Percentiles rank a stretch among this genome's conserved stretches.
These are phyloP conservation scores for Probaryconus sp. DNA, from an alignment of 1,140 invertebrate species.

Conservation along the genomic window DNA sequence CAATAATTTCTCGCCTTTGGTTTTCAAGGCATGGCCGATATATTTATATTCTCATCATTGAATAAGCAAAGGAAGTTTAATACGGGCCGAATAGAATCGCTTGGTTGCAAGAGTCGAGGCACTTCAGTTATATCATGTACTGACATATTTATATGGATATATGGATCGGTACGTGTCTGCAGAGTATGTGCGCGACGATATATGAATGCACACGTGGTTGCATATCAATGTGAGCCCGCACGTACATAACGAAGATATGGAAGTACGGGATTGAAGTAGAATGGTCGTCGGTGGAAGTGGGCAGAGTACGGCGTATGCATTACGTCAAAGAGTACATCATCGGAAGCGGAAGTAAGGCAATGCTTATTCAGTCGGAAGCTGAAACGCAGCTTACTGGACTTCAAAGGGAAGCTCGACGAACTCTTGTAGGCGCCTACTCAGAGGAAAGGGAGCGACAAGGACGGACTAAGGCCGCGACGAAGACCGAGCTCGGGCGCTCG, in stretches of 20 bases:
- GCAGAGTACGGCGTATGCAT: constrained; percentile 65
- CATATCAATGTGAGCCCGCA: no score
- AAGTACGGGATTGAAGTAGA: constrained; percentile 46
- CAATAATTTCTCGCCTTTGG: no score
- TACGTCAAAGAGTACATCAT: constrained; percentile 74
- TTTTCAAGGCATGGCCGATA: constrained; percentile 26
- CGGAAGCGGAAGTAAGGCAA: constrained; percentile 71
- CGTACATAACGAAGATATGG: constrained; percentile 45
- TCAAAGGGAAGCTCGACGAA: constrained; percentile 54
- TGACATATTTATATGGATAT: constrained; percentile 50
- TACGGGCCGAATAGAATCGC: constrained; percentile 20
- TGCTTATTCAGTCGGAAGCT: constrained; percentile 75
- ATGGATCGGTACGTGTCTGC: constrained; percentile 18
- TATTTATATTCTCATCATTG: constrained; percentile 41
- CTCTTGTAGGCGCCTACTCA: constrained; percentile 48
- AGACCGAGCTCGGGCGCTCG: constrained; percentile 55
- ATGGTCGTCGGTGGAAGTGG: constrained; percentile 56
- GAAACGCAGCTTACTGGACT: constrained; percentile 69
- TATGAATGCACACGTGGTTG: constrained; percentile 19
- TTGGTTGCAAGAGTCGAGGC: constrained; percentile 25
- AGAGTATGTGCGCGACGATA: constrained; percentile 21
- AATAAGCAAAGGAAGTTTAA: constrained; percentile 47
- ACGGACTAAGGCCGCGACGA: constrained; percentile 52
- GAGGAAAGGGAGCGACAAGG: constrained; percentile 18
- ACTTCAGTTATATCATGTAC: constrained; percentile 47